Evolutionary conservation across 2,888 invertebrate genomes (phyloP).

Genomic region (Megamerina dolium): DNA sequence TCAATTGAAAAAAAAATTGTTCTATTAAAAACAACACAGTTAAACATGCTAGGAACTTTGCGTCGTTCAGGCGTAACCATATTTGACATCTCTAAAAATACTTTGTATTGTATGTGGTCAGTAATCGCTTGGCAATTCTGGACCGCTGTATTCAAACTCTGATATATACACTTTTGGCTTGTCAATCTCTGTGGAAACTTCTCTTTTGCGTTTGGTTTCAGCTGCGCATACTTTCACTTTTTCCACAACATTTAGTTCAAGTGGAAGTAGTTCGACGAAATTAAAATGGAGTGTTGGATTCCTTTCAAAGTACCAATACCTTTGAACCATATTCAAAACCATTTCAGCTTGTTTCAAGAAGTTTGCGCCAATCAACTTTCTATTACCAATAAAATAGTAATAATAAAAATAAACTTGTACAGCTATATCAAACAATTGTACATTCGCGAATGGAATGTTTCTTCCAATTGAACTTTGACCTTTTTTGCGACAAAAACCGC

Average conservation of each 20-base stretch:
- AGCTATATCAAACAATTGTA: constrained; percentile 14
- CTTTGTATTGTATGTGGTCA: constrained; percentile 8
- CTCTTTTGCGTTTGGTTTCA: not conserved
- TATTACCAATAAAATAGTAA: constrained; percentile 16
- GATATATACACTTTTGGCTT: not conserved
- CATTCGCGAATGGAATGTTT: constrained; percentile 10
- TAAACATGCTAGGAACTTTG: not conserved
- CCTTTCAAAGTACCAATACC: constrained; percentile 16
- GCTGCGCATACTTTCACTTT: not conserved
- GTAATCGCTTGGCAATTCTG: not conserved
- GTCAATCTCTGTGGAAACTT: not conserved
- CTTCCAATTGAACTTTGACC: constrained; percentile 4
- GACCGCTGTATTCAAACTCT: not conserved
- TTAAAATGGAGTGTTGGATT: constrained; percentile 10
- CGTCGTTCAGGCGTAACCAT: not conserved
- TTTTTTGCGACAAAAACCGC: not conserved
- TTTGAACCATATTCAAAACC: constrained; percentile 20
- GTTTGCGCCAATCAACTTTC: constrained; percentile 15
- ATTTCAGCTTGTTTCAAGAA: constrained; percentile 9
- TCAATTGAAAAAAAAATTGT: not conserved
- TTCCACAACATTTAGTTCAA: not conserved
- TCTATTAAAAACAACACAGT: not conserved
- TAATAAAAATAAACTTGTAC: constrained; percentile 19
- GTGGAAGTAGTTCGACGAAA: constrained; percentile 7
- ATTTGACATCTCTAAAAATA: constrained; percentile 11